Base-by-base conservation (phyloP, 2,797 vertebrate species). In the Paramormyrops hopkinsi region DNA sequence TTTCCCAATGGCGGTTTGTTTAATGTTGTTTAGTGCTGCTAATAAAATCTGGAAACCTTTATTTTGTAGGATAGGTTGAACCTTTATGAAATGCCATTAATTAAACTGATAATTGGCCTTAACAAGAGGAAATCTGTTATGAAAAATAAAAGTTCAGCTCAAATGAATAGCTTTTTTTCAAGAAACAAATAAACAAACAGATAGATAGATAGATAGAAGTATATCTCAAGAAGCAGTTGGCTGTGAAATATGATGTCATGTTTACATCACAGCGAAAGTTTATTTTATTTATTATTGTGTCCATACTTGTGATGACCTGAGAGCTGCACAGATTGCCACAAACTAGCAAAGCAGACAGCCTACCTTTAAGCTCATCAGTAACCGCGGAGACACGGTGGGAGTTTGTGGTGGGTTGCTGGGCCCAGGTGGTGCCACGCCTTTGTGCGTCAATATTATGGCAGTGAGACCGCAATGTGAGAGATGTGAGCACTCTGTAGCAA, bases 21-120 rank as follows among this genome's bases (percentile, higher is more conserved):
- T 86, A 37, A 37, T 86, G 85, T 76, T 87, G 50, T 86, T 22
- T n/a, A 56, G 84, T n/a, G 29, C 65, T 89, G 54, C 44, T 65
- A 29, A 48, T 84, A 69, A 25, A n/a, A 29, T 89, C 88, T 33
- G 82, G 22, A 84, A 86, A 85, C 82, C 46, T 65, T 89, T 89
- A 25, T 50, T 76, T 50, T 54, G 29, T 25, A 54, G 48, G 50
- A 86, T 29, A 19, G 17, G 29, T 51, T 19, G 11, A 29, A 19
- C 12, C 25, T 56, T 56, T 44, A 56, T 41, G 85, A 59, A 87
- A 87, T 87, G 17, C 53, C 53, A 87, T 87, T n/a, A 87, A 87
- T 87, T 56, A n/a, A 87, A 56, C 33, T 56, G 17, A 87, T 87
- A 59, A 87, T 87, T 33, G 19, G 33, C 14, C 85, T 56, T 87